Conservation (phyloP, 1,140 invertebrate species). For the Plodia interpunctella region DNA sequence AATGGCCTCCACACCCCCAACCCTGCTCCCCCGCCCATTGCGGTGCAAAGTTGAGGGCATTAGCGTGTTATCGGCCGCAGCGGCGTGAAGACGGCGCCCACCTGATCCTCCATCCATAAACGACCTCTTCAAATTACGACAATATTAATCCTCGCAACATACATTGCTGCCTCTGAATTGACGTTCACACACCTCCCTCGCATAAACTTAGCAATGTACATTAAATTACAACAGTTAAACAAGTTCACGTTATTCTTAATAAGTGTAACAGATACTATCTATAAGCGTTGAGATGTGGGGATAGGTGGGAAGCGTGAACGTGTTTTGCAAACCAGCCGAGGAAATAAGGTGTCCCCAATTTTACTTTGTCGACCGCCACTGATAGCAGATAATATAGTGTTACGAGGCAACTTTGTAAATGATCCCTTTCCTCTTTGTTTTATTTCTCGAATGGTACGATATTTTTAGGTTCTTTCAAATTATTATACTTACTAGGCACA, state of each 20-base stretch:
- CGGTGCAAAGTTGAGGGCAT: conserved; percentile 78
- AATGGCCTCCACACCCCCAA: conserved; percentile 36
- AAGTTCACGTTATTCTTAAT: conserved; percentile 31
- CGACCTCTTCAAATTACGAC: conserved; percentile 26
- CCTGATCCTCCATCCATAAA: conserved; percentile 49
- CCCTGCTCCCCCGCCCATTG: conserved; percentile 38
- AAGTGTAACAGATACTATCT: conserved; percentile 71
- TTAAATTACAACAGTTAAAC: conserved; percentile 2
- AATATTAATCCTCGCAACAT: conserved; percentile 2
- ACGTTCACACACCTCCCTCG: too few species aligned
- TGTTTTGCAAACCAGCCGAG: conserved; percentile 72
- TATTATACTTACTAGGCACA: neutral
- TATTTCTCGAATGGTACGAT: conserved; percentile 27
- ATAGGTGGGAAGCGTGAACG: conserved; percentile 74
- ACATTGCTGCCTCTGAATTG: conserved; percentile 27
- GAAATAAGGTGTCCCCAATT: conserved; percentile 72
- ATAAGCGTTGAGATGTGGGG: conserved; percentile 74
- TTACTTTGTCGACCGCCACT: conserved; percentile 60
- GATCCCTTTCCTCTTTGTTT: conserved; percentile 38
- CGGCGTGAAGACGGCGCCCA: conserved; percentile 68
- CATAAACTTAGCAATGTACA: conserved; percentile 28
- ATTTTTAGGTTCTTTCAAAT: conserved; percentile 17
- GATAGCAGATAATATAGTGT: conserved; percentile 60
- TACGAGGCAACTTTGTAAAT: conserved; percentile 43
- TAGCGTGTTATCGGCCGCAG: conserved; percentile 75